Conservation (phyloP, 2,113 vertebrate species). For the Chloropsis cyanopogon region DNA sequence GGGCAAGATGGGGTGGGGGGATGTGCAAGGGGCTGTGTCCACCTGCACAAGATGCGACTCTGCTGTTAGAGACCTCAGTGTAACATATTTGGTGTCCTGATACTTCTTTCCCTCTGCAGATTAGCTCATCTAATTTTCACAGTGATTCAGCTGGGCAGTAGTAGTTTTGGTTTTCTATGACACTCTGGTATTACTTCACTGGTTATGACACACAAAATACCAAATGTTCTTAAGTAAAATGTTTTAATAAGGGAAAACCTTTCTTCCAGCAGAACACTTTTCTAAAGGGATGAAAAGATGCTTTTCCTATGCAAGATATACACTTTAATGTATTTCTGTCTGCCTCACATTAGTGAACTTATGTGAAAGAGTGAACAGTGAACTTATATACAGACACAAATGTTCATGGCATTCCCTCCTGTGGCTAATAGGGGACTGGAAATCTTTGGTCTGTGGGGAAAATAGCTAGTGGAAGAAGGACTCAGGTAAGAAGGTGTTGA, state of each 20-base stretch:
- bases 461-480: background rate
- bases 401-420: background rate
- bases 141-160: background rate
- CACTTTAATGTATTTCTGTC: background rate
- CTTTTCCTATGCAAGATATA: background rate
- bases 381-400: background rate
- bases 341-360: background rate
- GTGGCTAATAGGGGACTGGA: background rate
- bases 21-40: background rate
- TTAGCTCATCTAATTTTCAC: background rate
- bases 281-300: background rate
- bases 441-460: background rate
- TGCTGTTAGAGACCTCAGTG: background rate
- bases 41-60: background rate
- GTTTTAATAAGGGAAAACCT: background rate
- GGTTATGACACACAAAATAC: background rate
- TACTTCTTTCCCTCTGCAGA: background rate
- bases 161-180: background rate
- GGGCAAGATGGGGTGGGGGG: rapidly evolving
- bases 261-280: background rate
- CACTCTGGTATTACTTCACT: background rate
- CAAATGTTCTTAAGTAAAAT: background rate
- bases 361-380: background rate
- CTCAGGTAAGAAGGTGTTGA: background rate
- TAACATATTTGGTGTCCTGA: background rate